Percentiles rank a stretch among this genome's conserved stretches.
These are phyloP conservation scores for Podarcis raffonei DNA, from an alignment of 2,113 vertebrate species.

Conservation along the genomic window DNA sequence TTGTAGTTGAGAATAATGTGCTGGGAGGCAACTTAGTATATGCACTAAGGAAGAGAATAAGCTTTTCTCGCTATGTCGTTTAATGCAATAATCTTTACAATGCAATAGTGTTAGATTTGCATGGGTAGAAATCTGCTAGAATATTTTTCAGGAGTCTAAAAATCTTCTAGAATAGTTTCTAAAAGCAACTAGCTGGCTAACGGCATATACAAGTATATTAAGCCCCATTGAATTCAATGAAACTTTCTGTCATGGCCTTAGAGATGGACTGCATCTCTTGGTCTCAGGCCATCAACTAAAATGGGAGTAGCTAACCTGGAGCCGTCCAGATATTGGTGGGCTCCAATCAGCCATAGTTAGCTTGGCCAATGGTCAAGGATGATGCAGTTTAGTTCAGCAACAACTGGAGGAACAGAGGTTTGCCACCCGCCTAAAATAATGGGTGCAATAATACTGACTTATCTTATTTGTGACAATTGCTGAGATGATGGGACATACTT, in stretches of 20 bases:
- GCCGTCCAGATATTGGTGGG: neutral
- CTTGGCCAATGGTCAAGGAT: no score
- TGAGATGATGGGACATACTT: no score
- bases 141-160: neutral
- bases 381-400: no score
- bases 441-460: no score
- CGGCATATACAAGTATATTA: neutral
- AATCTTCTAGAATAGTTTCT: neutral
- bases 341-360: neutral
- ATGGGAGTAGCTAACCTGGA: no score
- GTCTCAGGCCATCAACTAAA: no score
- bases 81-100: constrained; percentile 7
- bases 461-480: no score
- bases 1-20: constrained; percentile 28
- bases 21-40: constrained; percentile 35
- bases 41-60: constrained; percentile 39
- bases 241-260: no score
- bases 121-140: neutral
- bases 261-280: no score
- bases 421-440: no score
- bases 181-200: neutral
- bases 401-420: no score
- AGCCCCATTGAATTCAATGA: neutral
- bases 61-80: constrained; percentile 7
- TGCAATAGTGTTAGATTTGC: constrained; percentile 2